Conservation (phyloP, 92 coral and sea anemone species). For the Ricordea florida region DNA sequence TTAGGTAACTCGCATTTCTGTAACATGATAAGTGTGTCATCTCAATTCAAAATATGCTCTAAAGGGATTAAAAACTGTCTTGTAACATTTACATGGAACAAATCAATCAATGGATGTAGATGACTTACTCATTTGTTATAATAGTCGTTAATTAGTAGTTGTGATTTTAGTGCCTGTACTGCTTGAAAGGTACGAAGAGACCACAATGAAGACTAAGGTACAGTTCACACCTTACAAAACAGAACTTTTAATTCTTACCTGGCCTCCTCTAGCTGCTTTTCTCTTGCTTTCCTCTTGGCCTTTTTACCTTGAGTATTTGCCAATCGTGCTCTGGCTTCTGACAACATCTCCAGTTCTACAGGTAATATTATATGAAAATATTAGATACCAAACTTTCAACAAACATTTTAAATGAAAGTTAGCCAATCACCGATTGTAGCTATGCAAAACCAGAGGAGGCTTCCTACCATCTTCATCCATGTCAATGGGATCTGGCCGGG, state of each 20-base stretch:
- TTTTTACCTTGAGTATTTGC: conserved; percentile 99
- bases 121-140: no score
- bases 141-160: no score
- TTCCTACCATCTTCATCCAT: conserved; percentile 98
- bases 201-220: not conserved
- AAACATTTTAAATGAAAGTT: no score
- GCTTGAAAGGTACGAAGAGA: no score
- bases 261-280: conserved; percentile 98
- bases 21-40: no score
- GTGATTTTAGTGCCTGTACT: no score
- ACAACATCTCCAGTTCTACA: conserved; percentile 94
- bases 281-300: conserved; percentile 97
- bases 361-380: not conserved
- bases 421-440: no score
- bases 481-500: conserved; percentile 97
- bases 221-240: not conserved
- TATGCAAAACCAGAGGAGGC: not conserved
- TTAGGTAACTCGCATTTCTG: no score
- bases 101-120: no score
- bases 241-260: conserved; percentile 40
- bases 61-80: no score
- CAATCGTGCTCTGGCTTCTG: conserved; percentile 99
- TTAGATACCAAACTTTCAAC: not conserved
- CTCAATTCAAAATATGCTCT: no score
- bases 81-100: no score